A percentile compares a stretch with the other conserved stretches of the same genome.
These are phyloP conservation scores for Labeo catla DNA, from an alignment of 2,113 vertebrate species.

Conservation along the genomic window DNA sequence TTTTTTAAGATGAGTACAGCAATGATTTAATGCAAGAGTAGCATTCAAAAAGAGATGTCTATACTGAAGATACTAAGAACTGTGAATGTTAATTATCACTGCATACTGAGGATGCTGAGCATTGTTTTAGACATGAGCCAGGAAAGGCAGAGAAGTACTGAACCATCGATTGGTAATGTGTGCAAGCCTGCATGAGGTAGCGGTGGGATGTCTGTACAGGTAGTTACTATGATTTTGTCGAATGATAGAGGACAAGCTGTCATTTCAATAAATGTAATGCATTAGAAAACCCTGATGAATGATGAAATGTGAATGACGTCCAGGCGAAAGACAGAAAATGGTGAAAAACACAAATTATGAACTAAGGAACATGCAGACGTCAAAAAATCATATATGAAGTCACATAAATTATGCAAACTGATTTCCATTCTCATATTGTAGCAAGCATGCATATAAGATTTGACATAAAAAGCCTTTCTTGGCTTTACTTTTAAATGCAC, in stretches of 20 bases:
- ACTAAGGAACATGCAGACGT: background rate
- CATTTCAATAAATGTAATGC: constrained; percentile 6
- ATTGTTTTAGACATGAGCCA: background rate
- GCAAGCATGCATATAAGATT: background rate
- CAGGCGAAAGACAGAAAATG: background rate
- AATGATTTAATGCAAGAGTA: background rate
- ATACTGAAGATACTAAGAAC: background rate
- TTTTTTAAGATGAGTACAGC: background rate
- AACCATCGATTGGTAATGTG: background rate
- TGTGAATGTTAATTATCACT: constrained; percentile 19
- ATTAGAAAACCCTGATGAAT: background rate
- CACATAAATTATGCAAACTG: background rate
- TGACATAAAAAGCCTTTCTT: no score
- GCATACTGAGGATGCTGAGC: background rate
- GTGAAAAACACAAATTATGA: background rate
- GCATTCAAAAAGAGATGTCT: background rate
- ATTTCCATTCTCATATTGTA: background rate
- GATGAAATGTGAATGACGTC: background rate
- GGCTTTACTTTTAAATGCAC: background rate
- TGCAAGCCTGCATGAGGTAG: background rate
- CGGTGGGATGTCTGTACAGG: background rate
- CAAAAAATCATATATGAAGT: background rate
- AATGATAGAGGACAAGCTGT: background rate
- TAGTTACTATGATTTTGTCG: background rate
- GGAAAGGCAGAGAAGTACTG: background rate